Conservation (phyloP, 1,140 invertebrate species). For the Amyelois transitella region DNA sequence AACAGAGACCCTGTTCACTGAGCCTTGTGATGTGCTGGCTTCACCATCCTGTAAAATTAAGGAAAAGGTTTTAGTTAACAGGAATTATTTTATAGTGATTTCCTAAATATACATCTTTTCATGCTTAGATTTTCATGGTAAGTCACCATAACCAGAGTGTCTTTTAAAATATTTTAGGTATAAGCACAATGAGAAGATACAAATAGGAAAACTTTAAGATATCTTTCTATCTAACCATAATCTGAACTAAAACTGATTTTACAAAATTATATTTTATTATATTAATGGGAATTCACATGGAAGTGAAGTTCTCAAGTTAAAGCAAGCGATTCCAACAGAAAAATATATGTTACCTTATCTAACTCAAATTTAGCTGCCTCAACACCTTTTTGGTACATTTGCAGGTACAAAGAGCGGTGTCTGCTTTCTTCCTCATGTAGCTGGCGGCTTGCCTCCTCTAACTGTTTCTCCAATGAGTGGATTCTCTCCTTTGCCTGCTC, state of each 20-base stretch:
- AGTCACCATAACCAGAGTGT: too few relatives aligned
- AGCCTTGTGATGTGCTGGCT: conserved; percentile 66
- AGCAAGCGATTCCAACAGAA: too few relatives aligned
- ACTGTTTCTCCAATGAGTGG: conserved; percentile 79
- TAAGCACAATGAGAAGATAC: too few relatives aligned
- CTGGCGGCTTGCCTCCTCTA: conserved; percentile 80
- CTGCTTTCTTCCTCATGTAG: conserved; percentile 82
- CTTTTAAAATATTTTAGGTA: too few relatives aligned
- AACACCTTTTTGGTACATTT: conserved; percentile 88
- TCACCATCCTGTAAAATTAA: conserved; percentile 75
- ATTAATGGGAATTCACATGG: too few relatives aligned
- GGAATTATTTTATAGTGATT: neutral
- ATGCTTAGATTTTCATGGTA: too few relatives aligned
- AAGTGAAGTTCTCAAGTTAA: too few relatives aligned
- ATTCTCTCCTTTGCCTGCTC: conserved; percentile 80
- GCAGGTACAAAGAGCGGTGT: conserved; percentile 84
- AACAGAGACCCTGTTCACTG: conserved; percentile 80
- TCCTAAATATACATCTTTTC: neutral
- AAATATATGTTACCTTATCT: conserved; percentile 64
- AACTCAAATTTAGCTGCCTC: conserved; percentile 83
- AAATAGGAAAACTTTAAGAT: too few relatives aligned
- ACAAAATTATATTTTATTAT: too few relatives aligned
- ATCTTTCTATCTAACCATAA: too few relatives aligned
- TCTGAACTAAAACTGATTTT: too few relatives aligned
- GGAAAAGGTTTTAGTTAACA: neutral